These are phyloP conservation scores for Netelia inedita DNA, from an alignment of 2,888 invertebrate species.

Conservation along the genomic window DNA sequence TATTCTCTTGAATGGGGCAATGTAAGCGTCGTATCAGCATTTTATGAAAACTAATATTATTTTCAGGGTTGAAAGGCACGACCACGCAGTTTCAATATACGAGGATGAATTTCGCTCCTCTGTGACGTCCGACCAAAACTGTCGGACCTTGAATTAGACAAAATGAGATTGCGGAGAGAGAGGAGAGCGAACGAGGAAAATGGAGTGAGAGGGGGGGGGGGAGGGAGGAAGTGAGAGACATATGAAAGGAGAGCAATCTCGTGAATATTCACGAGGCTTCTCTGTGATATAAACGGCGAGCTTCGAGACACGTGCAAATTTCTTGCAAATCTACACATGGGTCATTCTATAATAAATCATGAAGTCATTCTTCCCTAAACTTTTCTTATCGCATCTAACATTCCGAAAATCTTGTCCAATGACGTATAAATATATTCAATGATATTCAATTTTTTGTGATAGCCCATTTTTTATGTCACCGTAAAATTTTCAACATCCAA, in stretches of 20 bases:
- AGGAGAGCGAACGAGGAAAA: background rate
- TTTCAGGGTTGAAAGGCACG: background rate
- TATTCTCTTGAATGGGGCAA: no score
- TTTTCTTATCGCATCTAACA: no score
- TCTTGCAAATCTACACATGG: constrained; percentile 23
- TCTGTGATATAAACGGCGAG: constrained; percentile 24
- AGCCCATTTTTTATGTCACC: no score
- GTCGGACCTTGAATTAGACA: constrained; percentile 16
- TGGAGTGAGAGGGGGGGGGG: background rate
- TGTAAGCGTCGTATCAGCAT: background rate
- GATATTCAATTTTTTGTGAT: no score
- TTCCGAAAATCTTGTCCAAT: no score
- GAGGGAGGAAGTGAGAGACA: background rate
- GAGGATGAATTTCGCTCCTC: constrained; percentile 2
- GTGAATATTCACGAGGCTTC: constrained; percentile 41
- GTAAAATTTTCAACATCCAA: no score
- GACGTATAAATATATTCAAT: no score
- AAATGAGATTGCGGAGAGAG: background rate
- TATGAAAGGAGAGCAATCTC: constrained; percentile 8
- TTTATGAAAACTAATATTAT: background rate
- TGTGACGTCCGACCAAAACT: constrained; percentile 21
- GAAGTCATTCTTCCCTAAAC: no score
- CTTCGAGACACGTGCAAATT: constrained; percentile 27
- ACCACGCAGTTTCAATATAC: constrained; percentile 18
- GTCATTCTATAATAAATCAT: background rate